Conservation (phyloP, 2,797 vertebrate genomes). For the Acrossocheilus wenchowensis region DNA sequence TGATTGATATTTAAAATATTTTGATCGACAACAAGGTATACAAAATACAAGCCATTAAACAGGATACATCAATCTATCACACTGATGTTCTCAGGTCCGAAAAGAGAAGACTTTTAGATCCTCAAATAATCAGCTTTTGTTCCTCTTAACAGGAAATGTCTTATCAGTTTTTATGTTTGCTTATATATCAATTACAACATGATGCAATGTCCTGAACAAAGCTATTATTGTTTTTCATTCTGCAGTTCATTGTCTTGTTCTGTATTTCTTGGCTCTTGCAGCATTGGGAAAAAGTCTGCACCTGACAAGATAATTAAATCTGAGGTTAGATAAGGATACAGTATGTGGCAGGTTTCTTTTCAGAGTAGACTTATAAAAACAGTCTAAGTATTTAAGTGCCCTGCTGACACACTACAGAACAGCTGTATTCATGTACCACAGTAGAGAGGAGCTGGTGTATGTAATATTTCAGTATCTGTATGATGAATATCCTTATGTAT, state of each 20-base stretch:
- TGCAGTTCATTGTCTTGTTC: background rate
- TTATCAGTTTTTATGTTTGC: background rate
- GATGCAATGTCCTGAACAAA: background rate
- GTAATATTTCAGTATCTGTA: background rate
- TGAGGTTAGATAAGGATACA: background rate
- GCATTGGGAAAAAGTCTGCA: background rate
- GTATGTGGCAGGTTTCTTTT: background rate
- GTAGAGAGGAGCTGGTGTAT: background rate
- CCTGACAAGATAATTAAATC: conserved; percentile 17
- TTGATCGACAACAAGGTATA: background rate
- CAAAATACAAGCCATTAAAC: background rate
- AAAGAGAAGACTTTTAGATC: background rate
- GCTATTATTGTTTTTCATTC: background rate
- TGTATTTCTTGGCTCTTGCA: background rate
- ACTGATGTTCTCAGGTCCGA: background rate
- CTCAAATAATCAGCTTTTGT: background rate
- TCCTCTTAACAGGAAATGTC: background rate
- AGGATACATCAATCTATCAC: background rate
- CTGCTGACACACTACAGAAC: background rate
- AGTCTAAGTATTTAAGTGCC: background rate
- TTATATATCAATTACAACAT: background rate
- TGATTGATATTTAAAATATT: background rate
- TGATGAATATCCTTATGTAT: background rate
- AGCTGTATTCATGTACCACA: background rate
- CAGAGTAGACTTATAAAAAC: background rate